Evolutionary conservation across 1,140 invertebrate species (phyloP).

Genomic region (Conus betulinus): DNA sequence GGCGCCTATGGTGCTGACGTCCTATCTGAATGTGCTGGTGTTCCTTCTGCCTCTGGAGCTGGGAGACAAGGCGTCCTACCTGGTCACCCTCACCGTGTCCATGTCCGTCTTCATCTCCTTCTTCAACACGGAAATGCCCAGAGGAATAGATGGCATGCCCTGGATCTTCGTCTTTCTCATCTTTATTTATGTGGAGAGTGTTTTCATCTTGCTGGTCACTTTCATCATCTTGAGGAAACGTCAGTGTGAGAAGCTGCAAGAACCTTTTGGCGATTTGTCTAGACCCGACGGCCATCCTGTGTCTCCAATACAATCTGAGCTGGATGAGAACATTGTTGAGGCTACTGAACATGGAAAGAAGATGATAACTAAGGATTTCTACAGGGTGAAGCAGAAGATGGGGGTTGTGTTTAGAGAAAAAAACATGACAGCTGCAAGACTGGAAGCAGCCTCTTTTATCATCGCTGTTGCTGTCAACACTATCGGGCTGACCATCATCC

Average conservation of each 20-base stretch:
- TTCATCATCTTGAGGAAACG: background rate
- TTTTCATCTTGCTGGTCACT: background rate
- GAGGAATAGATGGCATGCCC: background rate
- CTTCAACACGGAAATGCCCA: background rate
- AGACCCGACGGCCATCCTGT: too few species aligned
- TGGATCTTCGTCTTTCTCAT: background rate
- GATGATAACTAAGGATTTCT: too few species aligned
- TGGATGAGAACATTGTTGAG: background rate
- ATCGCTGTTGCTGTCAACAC: background rate
- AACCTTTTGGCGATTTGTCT: background rate
- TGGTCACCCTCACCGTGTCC: too few species aligned
- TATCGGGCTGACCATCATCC: too few species aligned
- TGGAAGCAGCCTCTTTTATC: background rate
- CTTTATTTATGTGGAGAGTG: background rate
- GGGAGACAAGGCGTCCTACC: too few species aligned
- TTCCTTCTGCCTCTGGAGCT: too few species aligned
- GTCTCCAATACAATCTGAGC: background rate
- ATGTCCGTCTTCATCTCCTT: too few species aligned
- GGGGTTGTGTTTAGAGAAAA: background rate
- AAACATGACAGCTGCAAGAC: background rate
- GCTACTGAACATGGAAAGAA: background rate
- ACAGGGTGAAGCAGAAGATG: background rate
- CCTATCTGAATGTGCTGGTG: too few species aligned
- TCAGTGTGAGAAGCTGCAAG: background rate
- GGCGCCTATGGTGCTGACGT: constrained; percentile 79